phyloP scores from a whole-genome alignment of 2,797 vertebrate genomes.

The Gouania willdenowi region DNA sequence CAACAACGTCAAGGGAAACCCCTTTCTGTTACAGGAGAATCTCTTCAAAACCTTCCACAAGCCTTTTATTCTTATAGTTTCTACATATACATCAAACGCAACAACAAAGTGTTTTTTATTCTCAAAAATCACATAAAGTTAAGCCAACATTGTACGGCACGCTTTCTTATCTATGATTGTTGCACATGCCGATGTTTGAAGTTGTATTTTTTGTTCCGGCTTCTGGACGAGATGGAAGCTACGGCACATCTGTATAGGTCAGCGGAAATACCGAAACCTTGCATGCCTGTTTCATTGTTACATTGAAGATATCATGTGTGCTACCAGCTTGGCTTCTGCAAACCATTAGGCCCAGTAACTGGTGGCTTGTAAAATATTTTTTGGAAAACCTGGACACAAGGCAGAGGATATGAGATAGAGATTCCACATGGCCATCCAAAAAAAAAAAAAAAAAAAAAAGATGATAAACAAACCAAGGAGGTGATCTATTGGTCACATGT shows the following conservation, averaged over 20 bases:
- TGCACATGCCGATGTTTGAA: constrained; percentile 83
- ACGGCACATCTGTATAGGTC: constrained; percentile 86
- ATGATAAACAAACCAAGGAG: constrained; percentile 84
- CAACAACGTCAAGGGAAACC: no score
- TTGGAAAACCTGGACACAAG: constrained; percentile 91
- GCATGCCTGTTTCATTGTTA: constrained; percentile 96
- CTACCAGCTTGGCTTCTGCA: constrained; percentile 92
- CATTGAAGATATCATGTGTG: constrained; percentile 96
- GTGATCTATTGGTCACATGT: constrained; percentile 91
- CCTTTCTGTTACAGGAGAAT: no score
- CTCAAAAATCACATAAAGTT: no score
- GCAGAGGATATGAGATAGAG: constrained; percentile 87
- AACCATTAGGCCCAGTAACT: constrained; percentile 89
- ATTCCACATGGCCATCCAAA: constrained; percentile 94
- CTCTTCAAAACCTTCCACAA: no score
- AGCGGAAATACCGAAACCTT: constrained; percentile 92
- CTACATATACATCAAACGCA: no score
- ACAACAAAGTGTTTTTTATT: no score
- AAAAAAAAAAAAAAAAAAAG: constrained; percentile 88
- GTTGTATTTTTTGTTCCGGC: constrained; percentile 63
- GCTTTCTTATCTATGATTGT: constrained; percentile 38
- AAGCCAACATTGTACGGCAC: no score
- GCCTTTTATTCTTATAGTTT: no score
- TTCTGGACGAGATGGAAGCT: constrained; percentile 75
- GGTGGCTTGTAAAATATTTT: constrained; percentile 90